A percentile compares a stretch with the other conserved stretches of the same genome.
Conservation (phyloP, 1,140 invertebrate species). For the Anastrepha obliqua region DNA sequence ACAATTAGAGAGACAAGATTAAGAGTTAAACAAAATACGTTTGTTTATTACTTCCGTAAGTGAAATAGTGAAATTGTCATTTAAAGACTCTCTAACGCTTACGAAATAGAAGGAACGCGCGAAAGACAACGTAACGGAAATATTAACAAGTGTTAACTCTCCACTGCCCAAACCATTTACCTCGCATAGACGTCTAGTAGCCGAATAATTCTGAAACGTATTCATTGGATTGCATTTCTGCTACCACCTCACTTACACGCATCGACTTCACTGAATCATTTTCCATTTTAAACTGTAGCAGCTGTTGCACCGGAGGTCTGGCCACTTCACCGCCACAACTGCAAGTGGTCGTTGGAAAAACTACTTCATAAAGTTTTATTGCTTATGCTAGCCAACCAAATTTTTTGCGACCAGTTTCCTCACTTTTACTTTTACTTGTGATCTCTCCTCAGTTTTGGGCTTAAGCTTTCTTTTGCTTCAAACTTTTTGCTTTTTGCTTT, state of each 20-base stretch:
- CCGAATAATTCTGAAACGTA: not conserved
- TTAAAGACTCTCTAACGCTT: too few species aligned
- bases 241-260: not conserved
- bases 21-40: too few species aligned
- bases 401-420: not conserved
- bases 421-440: constrained; percentile 36
- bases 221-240: not conserved
- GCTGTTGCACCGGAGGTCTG: constrained; percentile 3
- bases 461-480: constrained; percentile 1
- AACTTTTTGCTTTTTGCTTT: not conserved
- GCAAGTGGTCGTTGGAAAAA: not conserved
- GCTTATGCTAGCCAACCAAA: not conserved
- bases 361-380: constrained; percentile 43
- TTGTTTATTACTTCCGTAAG: too few species aligned
- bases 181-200: not conserved
- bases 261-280: not conserved
- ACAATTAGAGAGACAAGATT: too few species aligned
- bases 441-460: constrained; percentile 16
- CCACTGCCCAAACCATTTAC: not conserved
- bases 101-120: not conserved
- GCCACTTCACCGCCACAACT: not conserved
- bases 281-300: not conserved
- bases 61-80: too few species aligned
- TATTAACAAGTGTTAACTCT: not conserved
- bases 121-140: not conserved